Percentiles rank a stretch among this genome's conserved stretches.
These are phyloP conservation scores for Dinomys branickii DNA, from an alignment of 2,113 vertebrate species.

Conservation along the genomic window DNA sequence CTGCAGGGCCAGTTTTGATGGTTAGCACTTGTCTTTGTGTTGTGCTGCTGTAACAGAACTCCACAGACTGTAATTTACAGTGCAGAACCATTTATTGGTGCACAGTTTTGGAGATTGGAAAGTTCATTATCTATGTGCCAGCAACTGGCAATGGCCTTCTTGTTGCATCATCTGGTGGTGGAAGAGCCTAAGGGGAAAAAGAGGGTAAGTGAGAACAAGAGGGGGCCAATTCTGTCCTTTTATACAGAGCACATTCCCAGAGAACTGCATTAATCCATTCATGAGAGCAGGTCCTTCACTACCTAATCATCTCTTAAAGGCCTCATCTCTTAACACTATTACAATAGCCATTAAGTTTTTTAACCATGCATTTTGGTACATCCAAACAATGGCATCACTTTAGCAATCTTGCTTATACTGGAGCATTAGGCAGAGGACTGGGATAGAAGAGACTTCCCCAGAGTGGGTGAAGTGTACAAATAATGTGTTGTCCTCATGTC, in stretches of 20 bases:
- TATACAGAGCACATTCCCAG: too few relatives aligned
- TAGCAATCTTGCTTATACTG: neutral
- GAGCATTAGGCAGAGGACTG: neutral
- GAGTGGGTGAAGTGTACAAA: neutral
- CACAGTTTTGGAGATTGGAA: neutral
- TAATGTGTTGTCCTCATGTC: neutral
- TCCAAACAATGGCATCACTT: neutral
- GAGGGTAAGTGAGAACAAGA: neutral
- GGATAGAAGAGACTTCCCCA: neutral
- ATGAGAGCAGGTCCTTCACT: neutral
- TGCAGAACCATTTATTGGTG: neutral
- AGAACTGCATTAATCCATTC: neutral
- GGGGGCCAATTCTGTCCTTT: neutral
- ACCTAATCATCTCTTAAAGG: neutral
- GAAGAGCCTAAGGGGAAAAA: neutral
- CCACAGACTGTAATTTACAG: neutral
- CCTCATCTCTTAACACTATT: neutral
- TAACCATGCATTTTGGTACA: neutral
- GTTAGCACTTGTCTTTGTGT: constrained; percentile 26
- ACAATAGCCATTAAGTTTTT: neutral
- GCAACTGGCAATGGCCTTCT: neutral
- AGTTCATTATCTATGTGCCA: neutral
- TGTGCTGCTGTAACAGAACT: neutral
- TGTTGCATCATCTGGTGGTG: neutral
- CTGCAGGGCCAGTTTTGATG: constrained; percentile 32